phyloP scores from a whole-genome alignment of 2,113 vertebrate species.

The Chloebia gouldiae region DNA sequence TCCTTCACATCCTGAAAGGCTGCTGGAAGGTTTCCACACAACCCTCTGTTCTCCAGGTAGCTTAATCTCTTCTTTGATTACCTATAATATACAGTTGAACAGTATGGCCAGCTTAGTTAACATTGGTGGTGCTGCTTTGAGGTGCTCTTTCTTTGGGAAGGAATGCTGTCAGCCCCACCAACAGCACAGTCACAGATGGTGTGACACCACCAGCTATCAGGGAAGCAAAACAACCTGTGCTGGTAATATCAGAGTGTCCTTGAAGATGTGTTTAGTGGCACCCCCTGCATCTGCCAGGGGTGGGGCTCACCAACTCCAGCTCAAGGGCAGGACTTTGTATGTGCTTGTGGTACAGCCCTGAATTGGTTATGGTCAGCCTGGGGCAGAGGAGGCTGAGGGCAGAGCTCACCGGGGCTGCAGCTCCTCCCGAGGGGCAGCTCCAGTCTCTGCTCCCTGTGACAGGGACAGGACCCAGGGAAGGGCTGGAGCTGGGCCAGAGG shows the following conservation, averaged over 20 bases:
- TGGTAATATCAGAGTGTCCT: neutral
- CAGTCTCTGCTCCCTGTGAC: neutral
- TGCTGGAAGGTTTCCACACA: neutral
- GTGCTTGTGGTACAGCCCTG: neutral
- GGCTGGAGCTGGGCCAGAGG: neutral
- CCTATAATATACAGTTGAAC: neutral
- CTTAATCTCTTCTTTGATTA: neutral
- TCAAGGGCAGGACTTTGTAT: neutral
- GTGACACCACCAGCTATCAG: neutral
- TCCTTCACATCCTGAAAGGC: neutral
- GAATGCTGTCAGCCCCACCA: neutral
- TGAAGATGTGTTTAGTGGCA: neutral
- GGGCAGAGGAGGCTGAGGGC: neutral
- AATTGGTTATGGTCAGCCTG: neutral
- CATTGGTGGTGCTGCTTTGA: neutral
- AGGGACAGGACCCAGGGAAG: no score
- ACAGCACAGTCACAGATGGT: no score
- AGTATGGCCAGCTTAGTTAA: neutral
- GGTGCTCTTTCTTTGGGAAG: neutral
- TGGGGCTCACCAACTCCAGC: neutral
- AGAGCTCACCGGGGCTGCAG: accelerated
- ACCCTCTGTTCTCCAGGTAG: neutral
- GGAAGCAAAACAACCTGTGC: neutral
- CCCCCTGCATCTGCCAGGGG: neutral
- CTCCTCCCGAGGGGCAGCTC: neutral